Percentiles rank a stretch among this genome's conserved stretches.
Evolutionary conservation across 2,888 invertebrate genomes (phyloP).

Genomic region (Digitonthophagus gazella): DNA sequence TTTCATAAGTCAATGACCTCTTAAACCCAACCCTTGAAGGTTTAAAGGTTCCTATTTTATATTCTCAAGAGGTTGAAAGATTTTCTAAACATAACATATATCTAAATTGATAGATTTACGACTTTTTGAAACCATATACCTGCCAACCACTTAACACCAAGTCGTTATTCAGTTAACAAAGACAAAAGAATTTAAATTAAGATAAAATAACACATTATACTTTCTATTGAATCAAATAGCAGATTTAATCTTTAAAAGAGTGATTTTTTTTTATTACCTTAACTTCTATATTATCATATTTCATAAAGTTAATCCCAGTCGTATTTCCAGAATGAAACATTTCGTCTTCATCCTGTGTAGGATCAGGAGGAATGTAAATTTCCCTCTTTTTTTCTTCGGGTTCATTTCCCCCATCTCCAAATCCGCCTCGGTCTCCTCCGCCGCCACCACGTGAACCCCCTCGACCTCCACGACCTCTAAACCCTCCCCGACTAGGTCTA

Average conservation of each 20-base stretch:
- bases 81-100: too few species aligned
- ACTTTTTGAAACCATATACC: too few species aligned
- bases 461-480: conserved; percentile 27
- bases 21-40: too few species aligned
- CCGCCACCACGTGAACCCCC: conserved; percentile 28
- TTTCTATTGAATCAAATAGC: too few species aligned
- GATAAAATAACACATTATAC: too few species aligned
- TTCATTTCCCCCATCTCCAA: conserved; percentile 17
- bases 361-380: conserved; percentile 72
- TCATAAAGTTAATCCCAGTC: conserved; percentile 89
- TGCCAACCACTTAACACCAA: too few species aligned
- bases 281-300: conserved; percentile 85
- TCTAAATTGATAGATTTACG: too few species aligned
- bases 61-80: too few species aligned
- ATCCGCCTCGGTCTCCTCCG: conserved; percentile 27
- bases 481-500: conserved; percentile 21
- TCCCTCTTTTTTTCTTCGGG: conserved; percentile 59
- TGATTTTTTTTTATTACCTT: conserved; percentile 59
- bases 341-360: conserved; percentile 66
- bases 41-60: too few species aligned
- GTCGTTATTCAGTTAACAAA: too few species aligned
- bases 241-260: too few species aligned
- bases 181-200: conserved; percentile 1
- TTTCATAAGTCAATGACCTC: too few species aligned
- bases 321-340: conserved; percentile 68